These are phyloP conservation scores for Porites australiensis DNA, from an alignment of 64 coral and sea anemone species.

Conservation along the genomic window DNA sequence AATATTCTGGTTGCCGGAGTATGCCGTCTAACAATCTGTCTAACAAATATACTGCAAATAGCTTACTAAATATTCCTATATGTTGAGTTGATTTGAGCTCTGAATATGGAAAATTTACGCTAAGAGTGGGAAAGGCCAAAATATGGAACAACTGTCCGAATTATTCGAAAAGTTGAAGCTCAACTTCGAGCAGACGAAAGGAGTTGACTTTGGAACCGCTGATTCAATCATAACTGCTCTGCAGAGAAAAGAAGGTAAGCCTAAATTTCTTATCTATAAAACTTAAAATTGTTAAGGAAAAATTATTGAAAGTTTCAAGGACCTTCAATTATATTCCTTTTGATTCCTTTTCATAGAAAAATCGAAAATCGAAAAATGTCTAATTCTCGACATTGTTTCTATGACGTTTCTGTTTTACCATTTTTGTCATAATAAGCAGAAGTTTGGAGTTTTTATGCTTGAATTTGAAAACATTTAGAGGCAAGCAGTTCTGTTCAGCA, in stretches of 20 bases:
- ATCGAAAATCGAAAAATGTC: too few relatives aligned
- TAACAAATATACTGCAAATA: too few relatives aligned
- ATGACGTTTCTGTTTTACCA: neutral
- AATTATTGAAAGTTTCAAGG: too few relatives aligned
- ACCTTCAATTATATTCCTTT: too few relatives aligned
- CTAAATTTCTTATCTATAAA: too few relatives aligned
- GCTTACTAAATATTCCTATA: neutral
- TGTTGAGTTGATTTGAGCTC: neutral
- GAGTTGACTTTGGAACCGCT: neutral
- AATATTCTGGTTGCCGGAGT: too few relatives aligned
- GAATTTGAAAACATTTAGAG: neutral
- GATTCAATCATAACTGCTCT: conserved; percentile 14
- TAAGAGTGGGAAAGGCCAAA: neutral
- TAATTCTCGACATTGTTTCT: too few relatives aligned
- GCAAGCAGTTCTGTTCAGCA: neutral
- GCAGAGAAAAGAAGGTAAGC: conserved; percentile 17
- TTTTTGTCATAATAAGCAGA: neutral
- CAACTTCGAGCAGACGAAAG: conserved; percentile 1
- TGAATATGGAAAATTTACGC: neutral
- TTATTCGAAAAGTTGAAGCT: conserved; percentile 20
- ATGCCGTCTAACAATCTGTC: too few relatives aligned
- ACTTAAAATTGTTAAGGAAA: neutral
- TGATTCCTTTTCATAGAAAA: too few relatives aligned
- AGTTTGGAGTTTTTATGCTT: neutral
- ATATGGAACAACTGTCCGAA: conserved; percentile 2